These are phyloP conservation scores for Anagrus nilaparvatae DNA, from an alignment of 1,140 invertebrate genomes.

Conservation along the genomic window DNA sequence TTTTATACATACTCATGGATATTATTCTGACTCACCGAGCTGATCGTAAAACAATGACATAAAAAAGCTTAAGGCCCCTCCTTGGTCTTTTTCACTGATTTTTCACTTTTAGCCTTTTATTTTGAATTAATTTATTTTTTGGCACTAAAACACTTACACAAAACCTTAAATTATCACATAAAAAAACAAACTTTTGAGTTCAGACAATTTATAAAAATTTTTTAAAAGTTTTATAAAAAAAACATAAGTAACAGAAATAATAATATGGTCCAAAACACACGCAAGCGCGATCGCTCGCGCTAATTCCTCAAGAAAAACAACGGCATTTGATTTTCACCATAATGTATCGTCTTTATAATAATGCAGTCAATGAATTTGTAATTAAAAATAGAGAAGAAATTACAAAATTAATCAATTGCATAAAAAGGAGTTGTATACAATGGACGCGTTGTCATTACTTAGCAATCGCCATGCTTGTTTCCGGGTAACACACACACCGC, in stretches of 20 bases:
- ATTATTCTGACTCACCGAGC: conserved; percentile 14
- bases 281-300: conserved; percentile 12
- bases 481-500: too few relatives aligned
- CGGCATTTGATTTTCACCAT: conserved; percentile 1
- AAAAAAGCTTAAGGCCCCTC: conserved; percentile 9
- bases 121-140: too few relatives aligned
- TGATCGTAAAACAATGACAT: conserved; percentile 16
- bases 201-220: too few relatives aligned
- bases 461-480: conserved; percentile 34
- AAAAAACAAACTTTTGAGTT: too few relatives aligned
- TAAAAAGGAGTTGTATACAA: conserved; percentile 24
- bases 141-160: too few relatives aligned
- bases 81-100: too few relatives aligned
- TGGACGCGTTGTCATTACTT: conserved; percentile 35
- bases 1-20: too few relatives aligned
- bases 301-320: conserved; percentile 10
- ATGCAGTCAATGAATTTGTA: too few relatives aligned
- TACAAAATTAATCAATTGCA: conserved; percentile 25
- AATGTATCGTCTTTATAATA: background rate
- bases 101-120: conserved; percentile 12
- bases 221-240: too few relatives aligned
- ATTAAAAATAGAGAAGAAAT: conserved; percentile 11
- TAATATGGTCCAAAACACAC: too few relatives aligned
- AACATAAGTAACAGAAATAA: too few relatives aligned
- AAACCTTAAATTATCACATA: too few relatives aligned